Conservation (phyloP, 2,888 invertebrate genomes). For the Omphaloscelis lunosa region DNA sequence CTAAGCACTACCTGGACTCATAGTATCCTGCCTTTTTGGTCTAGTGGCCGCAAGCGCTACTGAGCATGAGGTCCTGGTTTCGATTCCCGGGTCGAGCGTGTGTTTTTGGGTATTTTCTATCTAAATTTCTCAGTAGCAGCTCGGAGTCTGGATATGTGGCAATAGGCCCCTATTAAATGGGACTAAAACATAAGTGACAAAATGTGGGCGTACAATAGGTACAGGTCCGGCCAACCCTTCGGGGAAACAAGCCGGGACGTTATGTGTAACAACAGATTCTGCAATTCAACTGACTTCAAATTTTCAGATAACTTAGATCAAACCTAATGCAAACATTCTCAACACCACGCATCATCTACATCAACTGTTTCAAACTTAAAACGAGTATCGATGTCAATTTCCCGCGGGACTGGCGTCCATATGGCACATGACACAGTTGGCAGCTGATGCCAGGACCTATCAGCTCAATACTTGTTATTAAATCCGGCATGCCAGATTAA, state of each 20-base stretch:
- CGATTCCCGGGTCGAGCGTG: not conserved
- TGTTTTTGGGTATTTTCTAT: not conserved
- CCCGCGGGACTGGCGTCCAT: conserved; percentile 23
- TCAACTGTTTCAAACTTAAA: conserved; percentile 29
- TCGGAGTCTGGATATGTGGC: too few species aligned
- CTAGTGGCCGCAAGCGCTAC: not conserved
- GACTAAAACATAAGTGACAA: not conserved
- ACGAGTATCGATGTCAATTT: conserved; percentile 23
- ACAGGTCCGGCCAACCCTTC: not conserved
- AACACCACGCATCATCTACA: conserved; percentile 11
- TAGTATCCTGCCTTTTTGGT: not conserved
- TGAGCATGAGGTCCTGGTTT: not conserved
- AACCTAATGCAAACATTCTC: not conserved
- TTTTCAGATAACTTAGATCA: not conserved
- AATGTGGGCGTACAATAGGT: not conserved
- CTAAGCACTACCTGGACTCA: not conserved
- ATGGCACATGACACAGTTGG: conserved; percentile 27
- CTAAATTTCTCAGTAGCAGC: not conserved
- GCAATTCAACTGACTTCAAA: not conserved
- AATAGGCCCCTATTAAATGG: not conserved
- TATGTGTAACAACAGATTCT: not conserved
- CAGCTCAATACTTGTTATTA: conserved; percentile 45
- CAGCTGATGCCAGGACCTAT: conserved; percentile 43
- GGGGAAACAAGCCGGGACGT: not conserved
- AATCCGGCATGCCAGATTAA: conserved; percentile 49